Percentiles rank a stretch among this genome's conserved stretches.
Conservation (phyloP, 1,140 invertebrate species). For the Halyomorpha halys region DNA sequence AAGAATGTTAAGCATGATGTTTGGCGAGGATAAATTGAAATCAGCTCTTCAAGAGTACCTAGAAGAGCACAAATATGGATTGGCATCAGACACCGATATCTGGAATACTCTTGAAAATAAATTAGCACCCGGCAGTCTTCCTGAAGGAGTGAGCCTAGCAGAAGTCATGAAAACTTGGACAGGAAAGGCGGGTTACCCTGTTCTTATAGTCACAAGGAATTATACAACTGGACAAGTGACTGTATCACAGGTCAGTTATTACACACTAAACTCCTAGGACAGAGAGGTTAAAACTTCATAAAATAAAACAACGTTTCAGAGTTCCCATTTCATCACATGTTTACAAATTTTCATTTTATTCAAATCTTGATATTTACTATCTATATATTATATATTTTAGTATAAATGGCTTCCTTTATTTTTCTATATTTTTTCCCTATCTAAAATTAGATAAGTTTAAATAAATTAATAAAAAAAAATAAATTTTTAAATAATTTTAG, state of each 20-base stretch:
- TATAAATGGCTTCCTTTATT: too few relatives aligned
- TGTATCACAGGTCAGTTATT: constrained; percentile 43
- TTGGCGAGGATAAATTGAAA: constrained; percentile 57
- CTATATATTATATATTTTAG: too few relatives aligned
- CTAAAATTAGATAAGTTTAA: too few relatives aligned
- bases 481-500: too few relatives aligned
- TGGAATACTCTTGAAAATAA: constrained; percentile 35
- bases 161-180: constrained; percentile 56
- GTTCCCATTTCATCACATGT: too few relatives aligned
- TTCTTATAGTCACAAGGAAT: constrained; percentile 50
- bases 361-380: too few relatives aligned
- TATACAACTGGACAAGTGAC: constrained; percentile 39
- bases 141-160: constrained; percentile 32
- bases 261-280: too few relatives aligned
- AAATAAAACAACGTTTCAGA: too few relatives aligned
- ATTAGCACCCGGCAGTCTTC: constrained; percentile 35
- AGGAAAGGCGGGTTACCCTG: constrained; percentile 60
- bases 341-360: too few relatives aligned
- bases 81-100: constrained; percentile 24
- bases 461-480: too few relatives aligned
- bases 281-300: too few relatives aligned
- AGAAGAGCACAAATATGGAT: constrained; percentile 31
- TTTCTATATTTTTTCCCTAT: too few relatives aligned
- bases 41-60: constrained; percentile 51
- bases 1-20: constrained; percentile 67